Base-by-base conservation (phyloP, 2,797 vertebrate genomes). In the Phrynocephalus forsythii region DNA sequence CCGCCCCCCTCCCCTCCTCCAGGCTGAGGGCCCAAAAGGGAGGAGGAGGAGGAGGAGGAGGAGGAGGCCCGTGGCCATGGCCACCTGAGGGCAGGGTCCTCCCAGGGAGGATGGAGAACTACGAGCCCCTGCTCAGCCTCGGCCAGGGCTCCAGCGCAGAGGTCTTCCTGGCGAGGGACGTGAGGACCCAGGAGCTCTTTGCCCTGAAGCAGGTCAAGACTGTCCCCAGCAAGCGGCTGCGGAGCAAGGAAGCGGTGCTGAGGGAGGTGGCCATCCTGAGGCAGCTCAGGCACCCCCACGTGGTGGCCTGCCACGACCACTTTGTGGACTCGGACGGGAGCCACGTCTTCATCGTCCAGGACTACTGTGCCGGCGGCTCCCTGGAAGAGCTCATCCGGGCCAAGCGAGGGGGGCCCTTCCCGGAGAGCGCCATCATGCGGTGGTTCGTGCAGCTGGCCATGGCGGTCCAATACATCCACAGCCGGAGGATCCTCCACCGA, bases 311-410 rank as follows among this genome's bases (percentile, higher is more conserved):
- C 94, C 95, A 91, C 2, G 94, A 96, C 5, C 95, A 96, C 66
- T 97, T 97, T 71, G 94, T 95, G 67, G 87, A 84, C 16, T 15
- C 38, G 0, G 83, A 88, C 0, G 94, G 95, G 52, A 94, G 96
- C 1, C 94, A 94, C 68, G 92, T 98, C 77, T 97, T 96, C 90
- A 98, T 98, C n/a, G 96, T 97, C 52, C 97, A 97, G 96, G 94
- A 95, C 87, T 98, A 98, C 90, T 98, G 97, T 66, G 97, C 97
- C 1, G 97, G 97, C 1, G 97, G 97, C 10, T 97, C 97, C 2
- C 82, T 98, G 66, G 97, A 97, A 82, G 97, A 97, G 81, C 95
- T 94, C 91, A 95, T 98, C 28, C 97, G 95, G 92, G 92, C 81
- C 83, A 96, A 95, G 88, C 93, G 94, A 38, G 83, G 90, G 0